Base-by-base conservation (phyloP, 2,888 invertebrate species). In the Athripsodes cinereus region DNA sequence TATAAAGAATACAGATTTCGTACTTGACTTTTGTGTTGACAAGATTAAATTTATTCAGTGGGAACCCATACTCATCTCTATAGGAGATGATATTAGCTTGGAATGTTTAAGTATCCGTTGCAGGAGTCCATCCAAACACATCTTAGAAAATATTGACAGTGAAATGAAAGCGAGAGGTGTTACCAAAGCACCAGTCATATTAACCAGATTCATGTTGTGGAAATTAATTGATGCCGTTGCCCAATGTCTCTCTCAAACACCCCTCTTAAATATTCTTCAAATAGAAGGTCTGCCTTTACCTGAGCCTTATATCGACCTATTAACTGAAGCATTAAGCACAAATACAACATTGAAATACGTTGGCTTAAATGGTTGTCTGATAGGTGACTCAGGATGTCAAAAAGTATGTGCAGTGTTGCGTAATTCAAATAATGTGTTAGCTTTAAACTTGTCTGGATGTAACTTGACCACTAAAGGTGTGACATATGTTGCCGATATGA, bases 41-140 rank as follows among this genome's bases (percentile, higher is more conserved):
- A 82, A 89, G 64, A 79, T 91, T 52, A 87, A 85, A 67, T 83
- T 87, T 61, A 83, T 80, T 61, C 90, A 91, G 64, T 91, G 90
- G 90, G 77, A 81, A 26, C 85, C 90, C 1, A 84, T 91, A 51
- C 72, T 88, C 52, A 86, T 87, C 66, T 86, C 90, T 0, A 72
- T 91, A 3, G 80, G 84, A 51, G 79, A 84, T 63, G 91, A 91
- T 69, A 78, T 85, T 52, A 86, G 85, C 60, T 76, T 91, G 2
- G 86, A 87, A 69, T 79, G 83, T 60, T 76, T 90, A 61, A 78
- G 81, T 31, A 81, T 90, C 61, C 80, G 83, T 65, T 85, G 88
- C 71, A 80, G 83, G 21, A 73, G 76, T 64, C 74, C 69, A 67
- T 74, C 75, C 2, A 78, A 77, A 68, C 75, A 77, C 16, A 77